Conservation (phyloP, 2,113 vertebrate genomes). For the Labeo catla region DNA sequence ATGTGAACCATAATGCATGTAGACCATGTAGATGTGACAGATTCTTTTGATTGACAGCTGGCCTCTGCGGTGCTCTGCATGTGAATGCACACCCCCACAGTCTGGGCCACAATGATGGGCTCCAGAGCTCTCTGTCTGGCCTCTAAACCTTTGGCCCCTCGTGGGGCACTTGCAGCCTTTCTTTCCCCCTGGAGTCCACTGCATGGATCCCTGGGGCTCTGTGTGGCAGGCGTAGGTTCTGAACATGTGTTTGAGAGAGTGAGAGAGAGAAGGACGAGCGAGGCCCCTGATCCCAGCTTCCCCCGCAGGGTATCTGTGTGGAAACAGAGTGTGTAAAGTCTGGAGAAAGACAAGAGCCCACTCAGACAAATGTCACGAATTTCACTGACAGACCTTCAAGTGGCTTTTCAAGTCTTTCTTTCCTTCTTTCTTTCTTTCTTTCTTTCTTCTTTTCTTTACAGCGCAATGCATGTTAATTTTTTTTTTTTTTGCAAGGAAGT, state of each 20-base stretch:
- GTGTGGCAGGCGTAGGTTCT: constrained; percentile 24
- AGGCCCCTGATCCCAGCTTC: constrained; percentile 34
- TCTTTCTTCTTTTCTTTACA: neutral
- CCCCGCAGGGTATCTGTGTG: constrained; percentile 38
- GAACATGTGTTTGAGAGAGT: constrained; percentile 43
- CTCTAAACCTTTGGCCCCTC: constrained; percentile 39
- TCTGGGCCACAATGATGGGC: constrained; percentile 33
- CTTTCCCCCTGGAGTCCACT: constrained; percentile 32
- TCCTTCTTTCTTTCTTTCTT: constrained; percentile 5
- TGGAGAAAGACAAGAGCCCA: constrained; percentile 43
- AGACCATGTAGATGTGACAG: constrained; percentile 23
- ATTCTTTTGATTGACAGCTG: constrained; percentile 40
- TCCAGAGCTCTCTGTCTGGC: constrained; percentile 43
- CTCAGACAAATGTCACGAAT: constrained; percentile 31
- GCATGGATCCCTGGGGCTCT: constrained; percentile 25
- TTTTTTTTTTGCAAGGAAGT: neutral
- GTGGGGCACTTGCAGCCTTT: constrained; percentile 40
- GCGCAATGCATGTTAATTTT: neutral
- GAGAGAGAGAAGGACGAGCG: constrained; percentile 18
- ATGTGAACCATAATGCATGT: constrained; percentile 6
- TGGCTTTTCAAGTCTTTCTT: neutral
- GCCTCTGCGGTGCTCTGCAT: constrained; percentile 39
- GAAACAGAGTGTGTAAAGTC: constrained; percentile 42
- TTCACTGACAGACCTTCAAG: constrained; percentile 9
- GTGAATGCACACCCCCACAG: constrained; percentile 30